Base-by-base conservation (phyloP, 2,888 invertebrate genomes). In the Rotaria macrura region DNA sequence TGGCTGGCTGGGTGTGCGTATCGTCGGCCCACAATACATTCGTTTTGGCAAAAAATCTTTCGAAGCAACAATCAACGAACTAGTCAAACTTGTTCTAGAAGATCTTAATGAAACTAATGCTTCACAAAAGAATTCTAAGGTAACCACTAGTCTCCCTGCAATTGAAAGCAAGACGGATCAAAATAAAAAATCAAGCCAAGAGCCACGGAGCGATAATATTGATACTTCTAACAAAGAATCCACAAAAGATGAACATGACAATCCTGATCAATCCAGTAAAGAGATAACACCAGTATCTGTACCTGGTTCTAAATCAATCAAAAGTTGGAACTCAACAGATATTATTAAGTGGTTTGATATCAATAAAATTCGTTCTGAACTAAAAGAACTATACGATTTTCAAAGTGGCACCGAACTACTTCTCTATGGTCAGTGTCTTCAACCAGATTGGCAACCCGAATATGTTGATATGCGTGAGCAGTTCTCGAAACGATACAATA, bases 11-110 rank as follows among this genome's bases (percentile, higher is more conserved):
- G 74, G 74, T 43, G 43, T 79, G 12, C 74, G 74, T 25, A 43
- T 79, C 43, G 74, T 79, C 23, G 74, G 74, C 23, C 74, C 74
- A 79, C 74, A 79, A n/a, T 40, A 79, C 20, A 43, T 79, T 79
- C 74, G 74, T 43, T 79, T 79, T 23, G 74, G 43, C 10, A 79
- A 79, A 79, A 40, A 40, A 43, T 23, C 74, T 40, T 79, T 79
- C 29, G 74, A 40, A 7, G 74, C 25, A 9, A 79, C 74, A 9
- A 10, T 79, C 0, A 38, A 38, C 23, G 74, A 79, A 25, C n/a
- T 79, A 23, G 2, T 23, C 9, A 43, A 79, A 79, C 43, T 79
- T 20, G 43, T 79, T 79, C 12, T 79, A 2, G 74, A 79, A 23
- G 74, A 79, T 25, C 25, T 25, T 25, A 5, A 25, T 1, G 14